Conservation (phyloP, 2,113 vertebrate species). For the Cebidichthys violaceus region DNA sequence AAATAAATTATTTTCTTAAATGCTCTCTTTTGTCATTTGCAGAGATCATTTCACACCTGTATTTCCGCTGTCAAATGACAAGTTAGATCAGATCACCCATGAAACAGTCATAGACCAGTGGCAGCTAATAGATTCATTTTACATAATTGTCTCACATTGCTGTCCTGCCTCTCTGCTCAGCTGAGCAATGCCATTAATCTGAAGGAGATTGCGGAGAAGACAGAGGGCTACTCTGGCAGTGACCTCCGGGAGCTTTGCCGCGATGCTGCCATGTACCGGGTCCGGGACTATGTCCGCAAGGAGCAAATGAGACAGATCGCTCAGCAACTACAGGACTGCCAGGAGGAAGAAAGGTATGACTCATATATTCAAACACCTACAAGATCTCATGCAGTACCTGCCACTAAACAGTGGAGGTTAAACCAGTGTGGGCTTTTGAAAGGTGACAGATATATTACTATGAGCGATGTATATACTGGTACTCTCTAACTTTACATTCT, state of each 20-base stretch:
- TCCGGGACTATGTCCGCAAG: conserved; percentile 85
- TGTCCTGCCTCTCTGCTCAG: conserved; percentile 60
- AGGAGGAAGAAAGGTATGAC: conserved; percentile 79
- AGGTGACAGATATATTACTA: conserved; percentile 2
- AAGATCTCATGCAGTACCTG: conserved; percentile 17
- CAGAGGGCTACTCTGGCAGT: conserved; percentile 83
- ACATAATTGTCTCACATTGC: not conserved
- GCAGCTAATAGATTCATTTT: not conserved
- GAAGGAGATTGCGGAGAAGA: conserved; percentile 84
- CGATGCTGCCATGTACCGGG: conserved; percentile 84
- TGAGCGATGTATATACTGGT: not conserved
- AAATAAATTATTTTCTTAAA: not conserved
- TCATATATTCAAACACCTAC: conserved; percentile 40
- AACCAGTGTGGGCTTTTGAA: conserved; percentile 14
- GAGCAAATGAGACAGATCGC: conserved; percentile 86
- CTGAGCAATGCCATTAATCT: conserved; percentile 84
- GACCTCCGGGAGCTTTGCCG: conserved; percentile 86
- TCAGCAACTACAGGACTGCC: conserved; percentile 75
- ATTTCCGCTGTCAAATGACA: conserved; percentile 24
- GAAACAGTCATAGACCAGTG: not conserved
- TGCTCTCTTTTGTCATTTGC: conserved; percentile 1
- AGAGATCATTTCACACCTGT: conserved; percentile 16
- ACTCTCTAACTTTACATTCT: not conserved
- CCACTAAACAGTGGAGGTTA: conserved; percentile 11
- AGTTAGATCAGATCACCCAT: conserved; percentile 1